These are phyloP conservation scores for Paramacrobiotus metropolitanus DNA, from an alignment of 1,140 invertebrate species.

Conservation along the genomic window DNA sequence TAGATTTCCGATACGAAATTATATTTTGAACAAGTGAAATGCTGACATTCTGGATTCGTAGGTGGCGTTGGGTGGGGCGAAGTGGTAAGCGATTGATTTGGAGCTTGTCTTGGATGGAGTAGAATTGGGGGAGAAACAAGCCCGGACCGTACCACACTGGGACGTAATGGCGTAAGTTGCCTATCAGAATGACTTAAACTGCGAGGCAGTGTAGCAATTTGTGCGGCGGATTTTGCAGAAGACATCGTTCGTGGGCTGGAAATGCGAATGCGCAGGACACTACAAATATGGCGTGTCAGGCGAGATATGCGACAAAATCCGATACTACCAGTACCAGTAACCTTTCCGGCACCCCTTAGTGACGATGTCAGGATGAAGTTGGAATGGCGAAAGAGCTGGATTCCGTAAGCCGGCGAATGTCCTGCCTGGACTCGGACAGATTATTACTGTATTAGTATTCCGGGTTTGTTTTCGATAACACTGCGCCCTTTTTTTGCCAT, in stretches of 20 bases:
- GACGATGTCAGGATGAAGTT: no score
- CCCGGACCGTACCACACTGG: constrained; percentile 32
- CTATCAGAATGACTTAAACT: background rate
- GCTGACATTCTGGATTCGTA: background rate
- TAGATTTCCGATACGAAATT: no score
- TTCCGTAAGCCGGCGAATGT: no score
- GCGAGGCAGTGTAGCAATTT: background rate
- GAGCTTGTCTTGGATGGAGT: constrained; percentile 38
- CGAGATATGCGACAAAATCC: constrained; percentile 27
- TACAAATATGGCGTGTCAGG: no score
- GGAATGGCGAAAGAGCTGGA: no score
- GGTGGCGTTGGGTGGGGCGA: constrained; percentile 27
- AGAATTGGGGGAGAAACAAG: constrained; percentile 26
- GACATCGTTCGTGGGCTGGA: constrained; percentile 21
- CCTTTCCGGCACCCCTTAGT: constrained; percentile 20
- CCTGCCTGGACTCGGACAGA: no score
- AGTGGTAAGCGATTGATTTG: constrained; percentile 43
- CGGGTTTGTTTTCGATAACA: no score
- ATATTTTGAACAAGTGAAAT: no score
- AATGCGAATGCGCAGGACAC: constrained; percentile 29
- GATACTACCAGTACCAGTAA: constrained; percentile 27
- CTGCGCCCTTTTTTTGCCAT: no score
- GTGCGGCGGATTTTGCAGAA: background rate
- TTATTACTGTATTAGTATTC: no score
- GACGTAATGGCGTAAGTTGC: constrained; percentile 38